phyloP scores from a whole-genome alignment of 1,140 invertebrate species.

The Araneus ventricosus region DNA sequence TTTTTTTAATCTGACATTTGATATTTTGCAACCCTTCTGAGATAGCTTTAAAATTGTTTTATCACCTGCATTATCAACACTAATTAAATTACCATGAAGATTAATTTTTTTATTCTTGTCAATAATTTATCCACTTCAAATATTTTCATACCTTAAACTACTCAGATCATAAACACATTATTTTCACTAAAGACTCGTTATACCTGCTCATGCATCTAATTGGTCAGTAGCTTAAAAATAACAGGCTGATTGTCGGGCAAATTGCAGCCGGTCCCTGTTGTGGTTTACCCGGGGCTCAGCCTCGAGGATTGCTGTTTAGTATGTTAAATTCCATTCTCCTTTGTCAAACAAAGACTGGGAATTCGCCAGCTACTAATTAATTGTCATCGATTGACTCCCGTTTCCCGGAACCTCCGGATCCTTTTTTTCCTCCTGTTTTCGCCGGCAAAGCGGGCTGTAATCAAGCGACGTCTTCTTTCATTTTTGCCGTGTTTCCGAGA shows the following conservation, averaged over 20 bases:
- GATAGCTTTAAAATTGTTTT: too few relatives aligned
- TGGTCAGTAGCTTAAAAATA: neutral
- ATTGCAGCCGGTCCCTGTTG: slow-evolving; percentile 26
- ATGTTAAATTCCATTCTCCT: slow-evolving; percentile 48
- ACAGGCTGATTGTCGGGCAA: neutral
- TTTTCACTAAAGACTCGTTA: neutral
- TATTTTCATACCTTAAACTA: neutral
- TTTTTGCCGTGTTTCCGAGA: slow-evolving; percentile 55
- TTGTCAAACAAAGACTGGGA: slow-evolving; percentile 71
- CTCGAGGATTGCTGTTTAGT: slow-evolving; percentile 30
- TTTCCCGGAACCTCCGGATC: slow-evolving; percentile 64
- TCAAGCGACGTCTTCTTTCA: slow-evolving; percentile 29
- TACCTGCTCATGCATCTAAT: slow-evolving; percentile 6
- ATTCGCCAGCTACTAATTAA: slow-evolving; percentile 71
- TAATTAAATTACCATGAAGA: too few relatives aligned
- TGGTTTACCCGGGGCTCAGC: slow-evolving; percentile 8
- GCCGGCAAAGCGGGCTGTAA: neutral
- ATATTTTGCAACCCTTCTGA: too few relatives aligned
- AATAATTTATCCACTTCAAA: neutral
- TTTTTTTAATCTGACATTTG: too few relatives aligned
- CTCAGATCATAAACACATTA: neutral
- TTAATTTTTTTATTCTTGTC: too few relatives aligned
- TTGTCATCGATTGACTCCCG: slow-evolving; percentile 68
- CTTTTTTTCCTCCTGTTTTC: slow-evolving; percentile 1
- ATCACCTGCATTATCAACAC: too few relatives aligned